Base-by-base conservation (phyloP, 2,888 invertebrate species). In the Sussaba pulchella region DNA sequence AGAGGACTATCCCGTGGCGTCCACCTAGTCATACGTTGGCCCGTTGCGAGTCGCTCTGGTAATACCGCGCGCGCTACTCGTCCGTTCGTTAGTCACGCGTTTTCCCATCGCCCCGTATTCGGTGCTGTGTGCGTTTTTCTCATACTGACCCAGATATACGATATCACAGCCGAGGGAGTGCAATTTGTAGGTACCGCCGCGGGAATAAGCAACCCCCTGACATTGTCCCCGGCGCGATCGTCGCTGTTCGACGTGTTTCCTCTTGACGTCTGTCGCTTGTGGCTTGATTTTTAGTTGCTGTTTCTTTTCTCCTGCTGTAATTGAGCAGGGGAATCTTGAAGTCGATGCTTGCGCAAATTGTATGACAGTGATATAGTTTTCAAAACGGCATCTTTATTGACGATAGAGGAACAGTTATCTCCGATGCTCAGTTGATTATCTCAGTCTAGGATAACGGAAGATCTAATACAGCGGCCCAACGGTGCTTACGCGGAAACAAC, bases 11-110 rank as follows among this genome's bases (percentile, higher is more conserved):
- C 86, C 71, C 75, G 82, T 84, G 87, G 88, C 88, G 89, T 89
- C 88, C 87, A 88, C 86, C 73, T 91, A 91, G 90, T 91, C 92
- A 90, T 91, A 91, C 91, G 90, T 88, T 90, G 88, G 89, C 88
- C 88, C 91, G 89, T 89, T 88, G 88, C 88, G 90, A 90, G 87
- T 83, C 83, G 76, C 85, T 84, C 83, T 64, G 73, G 69, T 72
- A 63, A 74, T 69, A 79, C 54, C 79, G 69, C 64, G 82, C 84
- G 72, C 72, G 75, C 59, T 69, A 52, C 66, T 70, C 47, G 54
- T 67, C 61, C 39, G 36, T 57, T 70, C 43, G 63, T 47, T 43
- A 54, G 52, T 66, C 78, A 78, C 81, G 81, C 81, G 74, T 81
- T 74, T 64, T 61, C 26, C 69, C 64, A 45, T 67, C 59, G 17